Base-by-base conservation (phyloP, 1,140 invertebrate species). In the Oryctes rhinoceros region DNA sequence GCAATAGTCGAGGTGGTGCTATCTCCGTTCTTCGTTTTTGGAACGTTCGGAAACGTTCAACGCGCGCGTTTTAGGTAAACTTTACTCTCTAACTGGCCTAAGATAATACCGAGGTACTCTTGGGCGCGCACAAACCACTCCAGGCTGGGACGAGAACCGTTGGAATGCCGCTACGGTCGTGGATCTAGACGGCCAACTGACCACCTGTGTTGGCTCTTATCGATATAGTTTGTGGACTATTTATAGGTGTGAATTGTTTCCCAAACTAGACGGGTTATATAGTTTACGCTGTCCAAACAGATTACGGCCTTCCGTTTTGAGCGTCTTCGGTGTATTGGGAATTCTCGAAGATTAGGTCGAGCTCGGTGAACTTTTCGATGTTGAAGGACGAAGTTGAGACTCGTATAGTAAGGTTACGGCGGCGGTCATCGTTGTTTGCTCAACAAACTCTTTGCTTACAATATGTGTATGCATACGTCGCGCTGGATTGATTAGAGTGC, bases 61-160 rank as follows among this genome's bases (percentile, higher is more conserved):
- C 62, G 65, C 35, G 65, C 24, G 24, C 65, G 65, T 20, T 71
- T 71, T 71, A 35, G 65, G 65, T 71, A 71, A 71, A 71, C 65
- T 71, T 71, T 71, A 24, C 65, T 35, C 65, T 71, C 65, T 71
- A 71, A 71, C 65, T 71, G 35, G 65, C 65, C 65, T 71, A 71
- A 71, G 65, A 71, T 71, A 71, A 71, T 24, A 71, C 65, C 18
- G 35, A 35, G 65, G 24, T 35, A 15, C 65, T 71, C 65, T 9
- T 18, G 20, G 24, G 15, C 15, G 18, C 15, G 53, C 18, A 59
- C 65, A 71, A 71, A 71, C 65, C 65, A 71, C 65, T 71, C 65
- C 24, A 71, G 65, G 65, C 20, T 37, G 7, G 30, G 20, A 20
- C 35, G 65, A 71, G 7, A 30, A 44, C 39, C 5, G 24, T 7